Conservation (phyloP, 2,113 vertebrate species). For the Amia ocellicauda region DNA sequence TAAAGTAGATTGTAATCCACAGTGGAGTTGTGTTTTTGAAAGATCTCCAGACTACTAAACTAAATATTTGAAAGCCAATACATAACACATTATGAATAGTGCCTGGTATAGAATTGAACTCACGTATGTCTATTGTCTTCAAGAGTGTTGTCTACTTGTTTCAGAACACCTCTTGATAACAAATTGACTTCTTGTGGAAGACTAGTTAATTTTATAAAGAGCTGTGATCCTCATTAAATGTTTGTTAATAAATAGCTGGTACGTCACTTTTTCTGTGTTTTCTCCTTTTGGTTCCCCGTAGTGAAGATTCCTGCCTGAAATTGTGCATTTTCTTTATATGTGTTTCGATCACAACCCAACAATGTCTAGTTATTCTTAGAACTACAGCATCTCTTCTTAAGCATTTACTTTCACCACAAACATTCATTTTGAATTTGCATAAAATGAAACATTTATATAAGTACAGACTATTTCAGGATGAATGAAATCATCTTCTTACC, state of each 20-base stretch:
- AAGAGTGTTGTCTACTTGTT: neutral
- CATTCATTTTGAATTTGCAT: neutral
- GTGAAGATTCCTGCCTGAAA: too few species aligned
- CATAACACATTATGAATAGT: neutral
- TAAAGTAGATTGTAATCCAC: conserved; percentile 1
- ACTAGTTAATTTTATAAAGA: neutral
- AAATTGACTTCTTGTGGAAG: neutral
- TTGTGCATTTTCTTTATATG: too few species aligned
- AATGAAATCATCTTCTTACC: neutral
- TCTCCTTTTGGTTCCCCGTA: too few species aligned
- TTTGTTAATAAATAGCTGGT: neutral
- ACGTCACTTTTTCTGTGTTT: neutral
- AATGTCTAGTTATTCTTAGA: neutral
- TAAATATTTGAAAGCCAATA: neutral
- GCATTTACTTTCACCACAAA: conserved; percentile 6
- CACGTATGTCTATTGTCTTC: neutral
- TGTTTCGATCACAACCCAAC: neutral
- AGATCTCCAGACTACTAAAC: conserved; percentile 11
- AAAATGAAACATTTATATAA: neutral
- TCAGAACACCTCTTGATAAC: too few species aligned
- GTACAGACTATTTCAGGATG: neutral
- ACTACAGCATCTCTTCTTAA: neutral
- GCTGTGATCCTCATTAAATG: too few species aligned
- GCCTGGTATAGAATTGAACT: neutral
- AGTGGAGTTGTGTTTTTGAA: neutral